Base-by-base conservation (phyloP, 2,113 vertebrate species). In the Gasterosteus aculeatus region DNA sequence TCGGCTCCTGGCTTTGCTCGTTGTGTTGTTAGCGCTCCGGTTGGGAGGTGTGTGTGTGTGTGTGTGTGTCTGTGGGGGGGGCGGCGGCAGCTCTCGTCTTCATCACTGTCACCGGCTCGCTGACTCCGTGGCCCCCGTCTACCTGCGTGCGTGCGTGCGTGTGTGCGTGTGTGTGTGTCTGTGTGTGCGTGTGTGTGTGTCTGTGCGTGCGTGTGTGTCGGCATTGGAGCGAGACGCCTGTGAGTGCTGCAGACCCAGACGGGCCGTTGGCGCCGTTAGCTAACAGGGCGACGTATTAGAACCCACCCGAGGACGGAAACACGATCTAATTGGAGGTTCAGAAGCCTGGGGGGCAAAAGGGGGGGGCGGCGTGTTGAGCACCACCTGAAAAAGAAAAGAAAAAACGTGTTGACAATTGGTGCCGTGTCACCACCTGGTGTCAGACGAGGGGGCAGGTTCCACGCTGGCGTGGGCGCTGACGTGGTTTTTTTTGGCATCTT, bases 51-150 rank as follows among this genome's bases (percentile, higher is more conserved):
- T 38, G 35, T 38, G 35, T 38, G 35, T 38, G 35, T 38, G 35
- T 38, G 35, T 5, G 35, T 5, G 35, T 5, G 35, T 5, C 3
- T 5, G 35, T 5, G 35, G 33, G 53, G 53, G 53, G 53, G 22
- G 65, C 67, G 82, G 26, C 84, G 47, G 85, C 82, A 63, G 71
- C 75, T 81, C 78, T 71, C 41, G 81, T 84, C 89, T 92, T 87
- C 88, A 89, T 94, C 89, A 92, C 88, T 92, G 90, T 92, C 92
- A 89, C 76, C 47, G 67, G 67, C 72, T 68, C 62, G 88, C 92
- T 93, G 90, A 92, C 83, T 90, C 83, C n/a, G 79, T 84, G 46
- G 64, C 72, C 77, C 76, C 64, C 29, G 78, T 90, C 89, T 90
- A 90, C 92, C 89, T 89, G 89, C 85, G 78, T 88, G 82, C 70